A percentile compares a stretch with the other conserved stretches of the same genome.
Conservation (phyloP, 2,888 invertebrate genomes). For the Leptinotarsa haldemani region DNA sequence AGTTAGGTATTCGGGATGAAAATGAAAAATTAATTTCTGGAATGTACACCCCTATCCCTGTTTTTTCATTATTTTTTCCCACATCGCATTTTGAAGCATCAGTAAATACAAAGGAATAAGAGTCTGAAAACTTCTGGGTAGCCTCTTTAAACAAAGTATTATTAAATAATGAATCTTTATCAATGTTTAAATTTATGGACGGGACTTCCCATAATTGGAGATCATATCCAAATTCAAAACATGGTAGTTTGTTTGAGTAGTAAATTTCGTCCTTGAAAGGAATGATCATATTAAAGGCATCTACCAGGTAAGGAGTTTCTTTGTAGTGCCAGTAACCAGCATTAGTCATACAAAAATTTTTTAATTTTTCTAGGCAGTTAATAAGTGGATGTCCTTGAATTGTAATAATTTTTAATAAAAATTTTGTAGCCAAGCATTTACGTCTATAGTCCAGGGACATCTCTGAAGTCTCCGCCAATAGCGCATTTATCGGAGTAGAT, state of each 20-base stretch:
- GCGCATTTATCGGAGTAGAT: slow-evolving; percentile 16
- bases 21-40: background rate
- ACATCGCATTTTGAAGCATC: background rate
- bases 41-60: background rate
- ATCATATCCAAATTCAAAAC: slow-evolving; percentile 2
- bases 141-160: background rate
- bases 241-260: background rate
- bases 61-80: background rate
- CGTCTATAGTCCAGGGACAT: slow-evolving; percentile 6
- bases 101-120: background rate
- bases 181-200: background rate
- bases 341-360: background rate
- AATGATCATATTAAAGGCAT: background rate
- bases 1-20: background rate
- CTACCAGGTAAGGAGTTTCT: background rate
- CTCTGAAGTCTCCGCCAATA: slow-evolving; percentile 18
- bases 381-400: background rate
- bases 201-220: background rate
- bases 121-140: background rate
- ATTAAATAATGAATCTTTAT: background rate
- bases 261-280: background rate
- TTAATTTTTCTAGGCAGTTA: background rate
- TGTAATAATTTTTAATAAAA: slow-evolving; percentile 8
- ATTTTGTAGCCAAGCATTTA: slow-evolving; percentile 12
- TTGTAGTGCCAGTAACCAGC: background rate